Evolutionary conservation across 2,113 vertebrate species (phyloP), one percentile per base, ranked within the genome.

Genomic region (Onychostoma macrolepis): DNA sequence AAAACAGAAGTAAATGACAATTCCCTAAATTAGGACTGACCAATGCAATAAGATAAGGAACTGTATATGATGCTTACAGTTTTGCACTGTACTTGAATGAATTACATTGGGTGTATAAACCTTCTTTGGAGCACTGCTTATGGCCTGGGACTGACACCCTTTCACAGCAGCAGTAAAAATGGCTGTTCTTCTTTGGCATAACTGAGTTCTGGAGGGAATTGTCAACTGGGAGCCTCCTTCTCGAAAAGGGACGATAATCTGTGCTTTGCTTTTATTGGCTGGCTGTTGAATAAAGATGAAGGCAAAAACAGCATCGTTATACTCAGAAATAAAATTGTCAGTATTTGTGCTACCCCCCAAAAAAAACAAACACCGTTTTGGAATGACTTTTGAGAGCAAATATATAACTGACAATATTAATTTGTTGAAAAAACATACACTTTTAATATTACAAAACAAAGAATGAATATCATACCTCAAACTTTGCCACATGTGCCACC

Each of bases 401-500:
- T n/a, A n/a, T n/a, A n/a, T n/a, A n/a, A n/a, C 38, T 38, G 38
- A 38, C 38, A 38, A 38, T 38, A 38, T 38, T 38, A 38, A 38
- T 41, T 41, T 41, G 38, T 41, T 41, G 41, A 41, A 41, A 41
- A 41, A 41, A 41, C 33, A 41, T 41, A 8, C 9, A 43, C 13
- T 50, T 50, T 15, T 50, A 4, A 21, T 53, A 19, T 53, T 19
- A 19, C 17, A 48, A 6, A 4, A 11, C 0, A 11, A 13, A 50
- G 45, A 28, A 21, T 53, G 3, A 80, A 65, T 9, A 17, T 26
- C 38, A 15, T 89, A 95, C 95, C 92, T 95, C 94, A 86, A 90
- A 87, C 92, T 93, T 95, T 83, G 91, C 87, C 15, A 85, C 87
- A 78, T 95, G 94, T 65, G 94, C 92, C 53, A 95, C 92, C 87